phyloP scores from a whole-genome alignment of 2,888 invertebrate species.

The Scrobipalpa atriplicella region DNA sequence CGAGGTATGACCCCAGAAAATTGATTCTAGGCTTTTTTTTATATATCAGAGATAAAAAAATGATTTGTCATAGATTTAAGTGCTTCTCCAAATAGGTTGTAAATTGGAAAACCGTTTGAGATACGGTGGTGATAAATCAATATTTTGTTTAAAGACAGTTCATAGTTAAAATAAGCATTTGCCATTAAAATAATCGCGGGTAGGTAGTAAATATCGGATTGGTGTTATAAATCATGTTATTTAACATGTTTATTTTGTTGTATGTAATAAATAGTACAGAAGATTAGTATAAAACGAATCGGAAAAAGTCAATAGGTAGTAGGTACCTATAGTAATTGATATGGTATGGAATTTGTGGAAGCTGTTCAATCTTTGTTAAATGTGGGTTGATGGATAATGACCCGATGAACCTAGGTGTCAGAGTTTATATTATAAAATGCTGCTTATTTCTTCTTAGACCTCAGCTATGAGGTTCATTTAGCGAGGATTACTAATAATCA shows the following conservation, averaged over 20 bases:
- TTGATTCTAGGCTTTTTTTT: slow-evolving; percentile 59
- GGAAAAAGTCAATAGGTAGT: no score
- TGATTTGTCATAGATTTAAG: slow-evolving; percentile 49
- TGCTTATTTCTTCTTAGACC: no score
- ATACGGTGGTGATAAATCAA: slow-evolving; percentile 16
- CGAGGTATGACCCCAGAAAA: slow-evolving; percentile 60
- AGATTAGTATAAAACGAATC: no score
- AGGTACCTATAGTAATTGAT: not conserved
- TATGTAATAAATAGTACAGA: not conserved
- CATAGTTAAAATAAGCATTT: not conserved
- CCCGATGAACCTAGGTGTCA: no score
- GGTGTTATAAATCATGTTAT: not conserved
- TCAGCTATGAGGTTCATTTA: no score
- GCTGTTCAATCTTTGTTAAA: no score
- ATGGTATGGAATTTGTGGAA: no score
- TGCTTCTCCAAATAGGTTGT: slow-evolving; percentile 23
- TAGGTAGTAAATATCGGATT: not conserved
- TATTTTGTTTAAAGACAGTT: slow-evolving; percentile 7
- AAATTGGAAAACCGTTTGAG: slow-evolving; percentile 26
- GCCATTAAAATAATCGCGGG: not conserved
- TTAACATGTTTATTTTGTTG: not conserved
- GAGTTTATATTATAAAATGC: no score
- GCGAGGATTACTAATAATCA: no score
- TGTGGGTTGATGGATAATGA: no score
- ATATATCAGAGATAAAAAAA: slow-evolving; percentile 33